Evolutionary conservation across 2,888 invertebrate genomes (phyloP).

Genomic region (Drosophila dives): DNA sequence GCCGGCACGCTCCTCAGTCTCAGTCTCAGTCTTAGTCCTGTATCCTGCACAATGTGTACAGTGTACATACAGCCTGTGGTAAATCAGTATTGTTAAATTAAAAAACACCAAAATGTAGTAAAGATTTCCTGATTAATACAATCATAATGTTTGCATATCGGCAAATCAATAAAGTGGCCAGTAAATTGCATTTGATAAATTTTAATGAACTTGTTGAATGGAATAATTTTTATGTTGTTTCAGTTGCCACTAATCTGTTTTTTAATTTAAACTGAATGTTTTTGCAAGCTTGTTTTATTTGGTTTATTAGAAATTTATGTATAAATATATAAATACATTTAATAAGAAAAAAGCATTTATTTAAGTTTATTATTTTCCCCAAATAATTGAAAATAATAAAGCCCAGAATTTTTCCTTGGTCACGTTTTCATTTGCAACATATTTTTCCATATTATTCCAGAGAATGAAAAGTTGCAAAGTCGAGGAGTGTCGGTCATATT

Average conservation of each 20-base stretch:
- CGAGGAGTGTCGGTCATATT: not conserved
- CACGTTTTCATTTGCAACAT: not conserved
- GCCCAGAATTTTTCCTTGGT: not conserved
- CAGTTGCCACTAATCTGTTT: not conserved
- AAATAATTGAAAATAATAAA: not conserved
- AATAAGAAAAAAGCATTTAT: not conserved
- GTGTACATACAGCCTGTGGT: constrained; percentile 34
- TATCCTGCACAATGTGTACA: constrained; percentile 10
- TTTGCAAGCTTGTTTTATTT: not conserved
- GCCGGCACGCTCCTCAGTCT: not conserved
- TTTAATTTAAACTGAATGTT: not conserved
- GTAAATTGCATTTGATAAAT: constrained; percentile 6
- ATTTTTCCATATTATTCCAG: not conserved
- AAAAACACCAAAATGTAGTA: constrained; percentile 22
- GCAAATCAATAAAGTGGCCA: constrained; percentile 11
- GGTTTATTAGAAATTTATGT: not conserved
- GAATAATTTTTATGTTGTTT: not conserved
- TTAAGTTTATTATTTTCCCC: not conserved
- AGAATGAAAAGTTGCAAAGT: not conserved
- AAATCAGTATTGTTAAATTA: constrained; percentile 47
- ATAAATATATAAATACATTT: not conserved
- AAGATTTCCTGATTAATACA: constrained; percentile 46
- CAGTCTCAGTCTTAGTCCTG: not conserved
- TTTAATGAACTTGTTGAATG: constrained; percentile 13
- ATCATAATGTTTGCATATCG: constrained; percentile 23